Percentiles rank a stretch among this genome's conserved stretches.
These are phyloP conservation scores for Willisornis vidua DNA, from an alignment of 2,113 vertebrate species.

Conservation along the genomic window DNA sequence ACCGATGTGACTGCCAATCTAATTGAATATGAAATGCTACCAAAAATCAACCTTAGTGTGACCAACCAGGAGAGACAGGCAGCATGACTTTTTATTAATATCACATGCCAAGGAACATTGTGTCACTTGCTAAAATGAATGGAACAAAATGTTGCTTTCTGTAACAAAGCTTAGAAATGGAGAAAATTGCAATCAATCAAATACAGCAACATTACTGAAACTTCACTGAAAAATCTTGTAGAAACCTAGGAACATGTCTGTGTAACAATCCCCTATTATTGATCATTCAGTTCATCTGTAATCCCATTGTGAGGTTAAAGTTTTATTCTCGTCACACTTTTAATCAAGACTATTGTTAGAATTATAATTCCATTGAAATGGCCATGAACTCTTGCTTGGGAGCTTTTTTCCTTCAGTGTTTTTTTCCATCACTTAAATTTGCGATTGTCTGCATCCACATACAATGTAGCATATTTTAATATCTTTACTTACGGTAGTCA, in stretches of 20 bases:
- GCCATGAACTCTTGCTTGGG: not conserved
- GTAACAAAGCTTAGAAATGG: conserved; percentile 57
- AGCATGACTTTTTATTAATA: conserved; percentile 64
- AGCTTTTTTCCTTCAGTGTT: not conserved
- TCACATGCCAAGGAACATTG: conserved; percentile 44
- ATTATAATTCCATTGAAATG: conserved; percentile 7
- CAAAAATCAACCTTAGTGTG: conserved; percentile 23
- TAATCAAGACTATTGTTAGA: conserved; percentile 47
- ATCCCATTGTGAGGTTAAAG: conserved; percentile 1
- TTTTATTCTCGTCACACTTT: conserved; percentile 17
- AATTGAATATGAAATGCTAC: conserved; percentile 1
- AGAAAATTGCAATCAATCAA: conserved; percentile 65
- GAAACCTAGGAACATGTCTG: not conserved
- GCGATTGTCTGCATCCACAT: not conserved
- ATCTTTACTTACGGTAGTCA: not conserved
- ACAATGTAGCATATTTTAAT: not conserved
- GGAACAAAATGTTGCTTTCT: conserved; percentile 65
- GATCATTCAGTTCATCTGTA: conserved; percentile 44
- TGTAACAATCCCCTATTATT: not conserved
- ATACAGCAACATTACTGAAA: conserved; percentile 46
- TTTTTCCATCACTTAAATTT: not conserved
- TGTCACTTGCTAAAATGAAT: conserved; percentile 58
- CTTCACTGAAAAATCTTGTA: conserved; percentile 4
- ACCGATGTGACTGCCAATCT: not conserved
- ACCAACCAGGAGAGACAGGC: conserved; percentile 30